Base-by-base conservation (phyloP, 2,113 vertebrate species). In the Poecile atricapillus region DNA sequence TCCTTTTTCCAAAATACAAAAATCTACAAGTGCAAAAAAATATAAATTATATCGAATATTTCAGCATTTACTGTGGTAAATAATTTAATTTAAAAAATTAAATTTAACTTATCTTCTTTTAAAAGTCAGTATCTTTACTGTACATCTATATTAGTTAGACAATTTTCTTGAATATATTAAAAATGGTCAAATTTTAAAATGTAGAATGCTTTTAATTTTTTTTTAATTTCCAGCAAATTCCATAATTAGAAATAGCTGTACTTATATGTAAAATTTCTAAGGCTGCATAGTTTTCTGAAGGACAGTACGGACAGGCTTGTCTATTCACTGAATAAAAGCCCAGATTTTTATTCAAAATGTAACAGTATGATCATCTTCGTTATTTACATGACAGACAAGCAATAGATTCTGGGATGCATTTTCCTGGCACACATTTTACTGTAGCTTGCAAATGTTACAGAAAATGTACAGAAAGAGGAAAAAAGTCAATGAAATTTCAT, bases 301-400 rank as follows among this genome's bases (percentile, higher is more conserved):
- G 90, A 68, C 75, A 86, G 21, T 37, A 73, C 79, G 87, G 89
- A 70, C 56, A 94, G 44, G 43, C 53, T 76, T 85, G 15, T 80
- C 79, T 64, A 22, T 37, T 62, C 18, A 37, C 25, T 83, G 62
- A 83, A 71, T 31, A 14, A 78, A 44, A 92, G 50, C 35, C 35
- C 19, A 74, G 81, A 88, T 63, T 96, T 95, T 76, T 70, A 84
- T 25, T 58, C n/a, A 92, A 89, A 93, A 93, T 30, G 5, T 92
- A 93, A 67, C 63, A 82, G 67, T 33, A 78, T 82, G 30, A 88
- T 53, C 55, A 77, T 52, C 62, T n/a, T 63, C 15, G 24, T 91
- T 83, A 93, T 87, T 94, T 93, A 83, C 86, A 93, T 83, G 47
- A 75, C 47, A 87, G 92, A 39, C 65, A 89, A 90, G 78, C 55